Evolutionary conservation across 2,113 vertebrate genomes (phyloP).

Genomic region (Stercorarius parasiticus): DNA sequence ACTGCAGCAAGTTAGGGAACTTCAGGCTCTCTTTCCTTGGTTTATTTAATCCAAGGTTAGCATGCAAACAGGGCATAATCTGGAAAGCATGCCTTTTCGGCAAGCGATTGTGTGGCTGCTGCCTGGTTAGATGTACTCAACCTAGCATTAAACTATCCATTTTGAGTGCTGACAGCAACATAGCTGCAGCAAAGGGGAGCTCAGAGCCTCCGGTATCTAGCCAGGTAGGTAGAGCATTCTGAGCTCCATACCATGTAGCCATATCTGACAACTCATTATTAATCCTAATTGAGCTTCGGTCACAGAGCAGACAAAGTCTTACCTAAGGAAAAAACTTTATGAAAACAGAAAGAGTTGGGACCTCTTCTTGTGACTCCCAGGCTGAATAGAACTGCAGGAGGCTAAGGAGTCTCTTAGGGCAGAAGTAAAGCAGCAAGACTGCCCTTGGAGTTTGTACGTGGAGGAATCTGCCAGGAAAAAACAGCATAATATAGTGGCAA

Average conservation of each 20-base stretch:
- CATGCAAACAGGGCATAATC: neutral
- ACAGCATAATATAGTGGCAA: neutral
- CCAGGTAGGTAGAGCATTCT: neutral
- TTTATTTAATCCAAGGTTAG: slow-evolving; percentile 12
- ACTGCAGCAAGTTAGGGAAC: neutral
- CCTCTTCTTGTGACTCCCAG: neutral
- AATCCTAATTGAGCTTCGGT: neutral
- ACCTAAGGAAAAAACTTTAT: neutral
- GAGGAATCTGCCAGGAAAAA: neutral
- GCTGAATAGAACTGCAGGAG: neutral
- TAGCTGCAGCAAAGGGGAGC: neutral
- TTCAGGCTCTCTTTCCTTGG: neutral
- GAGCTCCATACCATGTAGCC: neutral
- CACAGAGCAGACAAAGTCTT: neutral
- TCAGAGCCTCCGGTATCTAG: neutral
- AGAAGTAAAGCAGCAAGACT: neutral
- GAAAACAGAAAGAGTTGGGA: neutral
- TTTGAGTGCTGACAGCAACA: neutral
- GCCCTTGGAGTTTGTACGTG: neutral
- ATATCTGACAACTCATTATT: neutral
- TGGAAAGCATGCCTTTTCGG: neutral
- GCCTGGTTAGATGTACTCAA: neutral
- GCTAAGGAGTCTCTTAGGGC: neutral
- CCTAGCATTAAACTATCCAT: neutral
- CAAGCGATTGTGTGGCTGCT: neutral